Evolutionary conservation across 2,797 vertebrate species (phyloP), one percentile per base, ranked within the genome.

Genomic region (Pagetopsis macropterus): DNA sequence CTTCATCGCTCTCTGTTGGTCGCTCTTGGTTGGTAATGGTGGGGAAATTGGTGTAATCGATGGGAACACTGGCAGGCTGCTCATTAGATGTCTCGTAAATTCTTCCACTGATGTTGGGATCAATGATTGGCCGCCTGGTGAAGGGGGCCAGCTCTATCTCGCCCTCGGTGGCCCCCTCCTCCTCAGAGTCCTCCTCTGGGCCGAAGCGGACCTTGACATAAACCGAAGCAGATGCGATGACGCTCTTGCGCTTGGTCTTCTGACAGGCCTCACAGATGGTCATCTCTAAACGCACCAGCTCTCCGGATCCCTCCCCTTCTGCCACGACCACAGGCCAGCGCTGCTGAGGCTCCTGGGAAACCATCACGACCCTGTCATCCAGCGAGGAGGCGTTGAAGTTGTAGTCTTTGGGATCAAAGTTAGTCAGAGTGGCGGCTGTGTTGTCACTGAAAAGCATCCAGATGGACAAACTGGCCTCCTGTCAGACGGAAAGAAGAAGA

Each of bases 381-480:
- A 96, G 88, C 14, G 96, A 94, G 84, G 93, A 97, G 84, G 97
- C 95, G n/a, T 97, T 95, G 83, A 99, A 93, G 77, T 96, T 97
- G 75, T 99, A 99, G 94, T 99, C 98, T 91, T 96, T 97, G 60
- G 96, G 95, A 84, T 98, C 96, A 10, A 97, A 99, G 70, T 97
- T 94, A 70, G 95, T 96, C 76, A 99, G 95, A 0, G 96, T 96
- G 6, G 94, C 95, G 0, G 96, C 96, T 44, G 97, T 98, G 88
- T 96, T 96, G 3, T 99, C 98, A 0, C 96, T 99, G 94, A 96
- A 99, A 76, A 96, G 96, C 85, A 98, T 94, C 98, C 98, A 99
- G 68, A 99, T 92, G 33, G 96, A 98, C 81, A 99, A 89, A 73
- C 96, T 95, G 71, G 95, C 97, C 93, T 99, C 98, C 98, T 99